Evolutionary conservation across 2,113 vertebrate species (phyloP).

Genomic region (Cariama cristata): DNA sequence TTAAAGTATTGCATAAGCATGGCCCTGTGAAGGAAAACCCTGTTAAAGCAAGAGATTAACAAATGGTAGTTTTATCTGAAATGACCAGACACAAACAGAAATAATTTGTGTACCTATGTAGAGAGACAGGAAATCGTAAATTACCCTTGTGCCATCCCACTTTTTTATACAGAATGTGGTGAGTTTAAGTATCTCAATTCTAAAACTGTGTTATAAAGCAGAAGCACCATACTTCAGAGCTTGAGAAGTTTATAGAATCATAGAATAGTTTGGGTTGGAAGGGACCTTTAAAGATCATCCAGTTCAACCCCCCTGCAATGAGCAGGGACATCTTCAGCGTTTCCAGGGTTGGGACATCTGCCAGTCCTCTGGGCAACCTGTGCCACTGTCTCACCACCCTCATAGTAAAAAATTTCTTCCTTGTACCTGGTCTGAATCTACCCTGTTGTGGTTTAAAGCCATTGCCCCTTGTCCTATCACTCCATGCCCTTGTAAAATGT

Average conservation of each 20-base stretch:
- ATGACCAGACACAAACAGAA: background rate
- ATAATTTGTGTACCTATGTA: background rate
- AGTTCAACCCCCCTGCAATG: no score
- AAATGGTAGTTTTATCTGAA: background rate
- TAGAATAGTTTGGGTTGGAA: no score
- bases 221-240: background rate
- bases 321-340: no score
- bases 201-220: background rate
- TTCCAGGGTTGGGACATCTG: no score
- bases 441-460: no score
- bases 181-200: background rate
- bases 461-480: no score
- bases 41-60: background rate
- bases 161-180: background rate
- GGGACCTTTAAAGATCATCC: no score
- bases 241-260: background rate
- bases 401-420: no score
- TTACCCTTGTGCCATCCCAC: rapidly evolving
- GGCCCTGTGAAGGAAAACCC: background rate
- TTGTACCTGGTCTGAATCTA: no score
- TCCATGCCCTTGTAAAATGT: no score
- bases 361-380: no score
- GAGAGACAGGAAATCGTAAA: background rate
- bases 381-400: no score
- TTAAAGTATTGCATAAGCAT: background rate